phyloP scores from a whole-genome alignment of 2,888 invertebrate species.

The Ditula angustiorana region DNA sequence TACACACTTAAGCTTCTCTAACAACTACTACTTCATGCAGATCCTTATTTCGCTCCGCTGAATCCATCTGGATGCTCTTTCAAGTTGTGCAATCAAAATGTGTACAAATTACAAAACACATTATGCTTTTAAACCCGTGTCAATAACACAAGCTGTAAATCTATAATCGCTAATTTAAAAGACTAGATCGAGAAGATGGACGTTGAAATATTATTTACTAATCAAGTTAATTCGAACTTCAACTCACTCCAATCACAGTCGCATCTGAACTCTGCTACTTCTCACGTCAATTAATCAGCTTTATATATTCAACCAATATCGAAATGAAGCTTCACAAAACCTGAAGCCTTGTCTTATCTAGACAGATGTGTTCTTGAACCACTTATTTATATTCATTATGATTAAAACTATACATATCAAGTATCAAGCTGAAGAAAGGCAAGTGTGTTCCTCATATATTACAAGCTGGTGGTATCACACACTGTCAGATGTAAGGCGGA shows the following conservation, averaged over 20 bases:
- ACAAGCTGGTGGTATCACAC: background rate
- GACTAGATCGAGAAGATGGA: constrained; percentile 59
- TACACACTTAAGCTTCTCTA: background rate
- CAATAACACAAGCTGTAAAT: constrained; percentile 56
- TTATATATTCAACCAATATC: constrained; percentile 11
- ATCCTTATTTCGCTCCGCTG: constrained; percentile 6
- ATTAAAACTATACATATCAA: background rate
- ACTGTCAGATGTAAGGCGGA: background rate
- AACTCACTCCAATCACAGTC: constrained; percentile 21
- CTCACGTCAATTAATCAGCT: constrained; percentile 15
- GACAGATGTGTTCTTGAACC: background rate
- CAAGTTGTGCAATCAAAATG: constrained; percentile 75
- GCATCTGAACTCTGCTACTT: constrained; percentile 13
- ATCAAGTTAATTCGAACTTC: constrained; percentile 19
- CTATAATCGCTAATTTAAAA: constrained; percentile 55
- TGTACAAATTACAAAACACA: constrained; percentile 72
- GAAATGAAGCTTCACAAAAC: constrained; percentile 11
- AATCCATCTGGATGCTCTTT: constrained; percentile 42
- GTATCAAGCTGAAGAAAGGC: background rate
- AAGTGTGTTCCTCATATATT: background rate
- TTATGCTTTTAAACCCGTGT: constrained; percentile 54
- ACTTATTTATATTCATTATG: background rate
- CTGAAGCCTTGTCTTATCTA: constrained; percentile 9
- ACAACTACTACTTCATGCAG: constrained; percentile 2
- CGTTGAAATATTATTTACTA: constrained; percentile 42